phyloP scores from a whole-genome alignment of 2,888 invertebrate species.

The Bhutanitis thaidina region DNA sequence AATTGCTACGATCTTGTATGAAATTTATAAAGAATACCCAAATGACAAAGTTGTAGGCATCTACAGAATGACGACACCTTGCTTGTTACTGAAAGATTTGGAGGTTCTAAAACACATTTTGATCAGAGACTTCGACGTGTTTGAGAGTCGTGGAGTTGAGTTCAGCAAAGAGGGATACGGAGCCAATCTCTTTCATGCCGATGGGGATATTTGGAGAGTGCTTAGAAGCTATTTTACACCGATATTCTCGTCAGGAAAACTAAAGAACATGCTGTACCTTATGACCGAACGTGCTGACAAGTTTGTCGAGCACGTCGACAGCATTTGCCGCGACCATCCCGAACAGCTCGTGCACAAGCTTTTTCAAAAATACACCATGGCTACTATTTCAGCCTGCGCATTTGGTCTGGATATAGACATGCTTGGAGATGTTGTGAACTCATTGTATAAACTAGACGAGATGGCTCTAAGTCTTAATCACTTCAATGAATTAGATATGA shows the following conservation, averaged over 20 bases:
- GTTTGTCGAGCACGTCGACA: constrained; percentile 22
- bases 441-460: neutral
- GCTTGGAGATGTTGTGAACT: neutral
- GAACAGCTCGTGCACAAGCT: constrained; percentile 34
- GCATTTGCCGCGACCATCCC: constrained; percentile 3
- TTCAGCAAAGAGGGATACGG: constrained; percentile 42
- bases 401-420: constrained; percentile 37
- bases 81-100: too few relatives aligned
- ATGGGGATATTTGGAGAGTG: too few relatives aligned
- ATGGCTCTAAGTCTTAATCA: neutral
- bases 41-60: too few relatives aligned
- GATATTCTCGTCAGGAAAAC: constrained; percentile 47
- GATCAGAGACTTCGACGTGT: too few relatives aligned
- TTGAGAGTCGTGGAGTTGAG: too few relatives aligned
- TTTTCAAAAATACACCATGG: constrained; percentile 36
- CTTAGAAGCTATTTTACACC: constrained; percentile 43
- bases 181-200: constrained; percentile 41
- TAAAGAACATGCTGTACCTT: constrained; percentile 47
- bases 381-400: constrained; percentile 32
- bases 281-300: constrained; percentile 36
- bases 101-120: too few relatives aligned
- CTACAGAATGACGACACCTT: too few relatives aligned
- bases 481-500: constrained; percentile 32
- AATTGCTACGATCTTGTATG: too few relatives aligned
- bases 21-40: too few relatives aligned